These are phyloP conservation scores for Chloropsis cyanopogon DNA, from an alignment of 2,113 vertebrate species.

Conservation along the genomic window DNA sequence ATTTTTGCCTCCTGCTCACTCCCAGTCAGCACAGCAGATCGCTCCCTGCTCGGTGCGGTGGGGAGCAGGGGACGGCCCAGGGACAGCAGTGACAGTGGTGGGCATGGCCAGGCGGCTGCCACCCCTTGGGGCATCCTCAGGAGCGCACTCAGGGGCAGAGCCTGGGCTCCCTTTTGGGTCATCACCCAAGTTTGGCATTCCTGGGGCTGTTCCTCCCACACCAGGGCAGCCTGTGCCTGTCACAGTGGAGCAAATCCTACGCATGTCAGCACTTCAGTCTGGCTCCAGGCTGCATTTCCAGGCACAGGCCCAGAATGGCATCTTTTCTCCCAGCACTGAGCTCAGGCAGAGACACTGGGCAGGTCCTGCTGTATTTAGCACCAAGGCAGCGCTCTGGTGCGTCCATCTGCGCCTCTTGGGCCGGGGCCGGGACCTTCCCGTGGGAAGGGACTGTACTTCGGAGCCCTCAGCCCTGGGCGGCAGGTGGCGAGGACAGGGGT, in stretches of 20 bases:
- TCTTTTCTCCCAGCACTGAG: not conserved
- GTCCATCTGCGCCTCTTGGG: not conserved
- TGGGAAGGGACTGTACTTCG: accelerated
- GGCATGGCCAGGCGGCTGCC: accelerated
- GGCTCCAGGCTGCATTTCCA: not conserved
- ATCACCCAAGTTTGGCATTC: not conserved
- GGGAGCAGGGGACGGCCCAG: not conserved
- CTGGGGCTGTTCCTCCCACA: accelerated
- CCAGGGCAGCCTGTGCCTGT: not conserved
- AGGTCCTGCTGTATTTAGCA: not conserved
- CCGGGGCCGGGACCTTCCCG: not conserved
- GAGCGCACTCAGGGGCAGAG: not conserved
- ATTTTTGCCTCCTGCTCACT: not conserved
- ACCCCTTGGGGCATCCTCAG: not conserved
- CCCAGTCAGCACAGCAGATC: not conserved
- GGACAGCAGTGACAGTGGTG: not conserved
- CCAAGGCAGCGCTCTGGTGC: not conserved
- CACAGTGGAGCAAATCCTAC: accelerated
- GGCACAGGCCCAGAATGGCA: not conserved
- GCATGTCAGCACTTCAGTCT: accelerated
- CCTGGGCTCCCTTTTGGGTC: not conserved
- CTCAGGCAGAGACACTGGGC: not conserved
- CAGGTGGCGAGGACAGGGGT: not conserved
- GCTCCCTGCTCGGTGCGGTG: not conserved
- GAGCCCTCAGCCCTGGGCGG: not conserved